Evolutionary conservation across 2,113 vertebrate species (phyloP), one percentile per base, ranked within the genome.

Genomic region (Anarhynchus alexandrinus): DNA sequence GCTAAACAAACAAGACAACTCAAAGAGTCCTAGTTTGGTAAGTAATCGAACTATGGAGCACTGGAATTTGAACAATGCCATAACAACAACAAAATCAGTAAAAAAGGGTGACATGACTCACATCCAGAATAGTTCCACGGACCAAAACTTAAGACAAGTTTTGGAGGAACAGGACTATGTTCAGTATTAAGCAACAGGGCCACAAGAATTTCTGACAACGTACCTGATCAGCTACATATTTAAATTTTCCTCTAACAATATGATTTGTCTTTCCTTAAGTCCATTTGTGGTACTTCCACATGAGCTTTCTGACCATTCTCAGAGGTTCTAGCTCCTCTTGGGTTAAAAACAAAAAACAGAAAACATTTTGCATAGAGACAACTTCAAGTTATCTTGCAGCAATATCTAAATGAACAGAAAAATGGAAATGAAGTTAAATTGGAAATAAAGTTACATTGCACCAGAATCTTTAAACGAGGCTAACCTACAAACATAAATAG

Each of bases 11-110:
- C 20, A 73, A 27, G 43, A 29, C 82, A 72, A 62, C 34, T 66
- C 61, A 14, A 12, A 62, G 49, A 90, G 32, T 65, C 91, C 65
- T 57, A 72, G 47, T 88, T 86, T 82, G 86, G 42, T 57, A 87
- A 94, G 59, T 40, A 40, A 94, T 21, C 16, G 4, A 92, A 89
- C 38, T 54, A 66, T 4, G 32, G 5, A 81, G 66, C 77, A 72
- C 34, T 66, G 82, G 86, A 92, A 96, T 88, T 80, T 42, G 9
- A 94, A 72, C 32, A 78, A 86, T 36, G 82, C 34, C 80, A 1
- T 21, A 89, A 77, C 57, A 95, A 85, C 43, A 84, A 88, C 40
- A 97, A 93, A 93, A 86, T 67, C 26, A n/a, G 82, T 80, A 49
- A 59, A 82, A 88, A 83, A 52, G 18, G 13, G 81, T 80, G 51